Conservation (phyloP, 2,888 invertebrate genomes). For the Dynastes maya region DNA sequence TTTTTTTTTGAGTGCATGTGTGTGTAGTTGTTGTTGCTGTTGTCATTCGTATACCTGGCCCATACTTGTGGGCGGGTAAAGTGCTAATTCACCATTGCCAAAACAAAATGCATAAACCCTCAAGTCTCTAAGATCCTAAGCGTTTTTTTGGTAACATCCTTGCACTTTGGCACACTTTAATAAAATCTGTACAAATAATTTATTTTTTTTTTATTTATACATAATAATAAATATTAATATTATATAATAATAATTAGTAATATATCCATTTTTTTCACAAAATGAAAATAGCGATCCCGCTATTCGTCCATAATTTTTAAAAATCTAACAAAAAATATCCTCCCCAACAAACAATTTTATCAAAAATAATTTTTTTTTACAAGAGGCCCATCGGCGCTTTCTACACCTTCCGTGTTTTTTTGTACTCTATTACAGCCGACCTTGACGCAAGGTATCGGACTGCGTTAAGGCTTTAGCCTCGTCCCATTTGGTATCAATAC, state of each 20-base stretch:
- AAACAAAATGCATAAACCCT: constrained; percentile 71
- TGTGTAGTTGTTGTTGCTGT: constrained; percentile 43
- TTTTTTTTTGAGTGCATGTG: constrained; percentile 39
- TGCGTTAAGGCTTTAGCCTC: constrained; percentile 62
- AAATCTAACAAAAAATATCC: constrained; percentile 74
- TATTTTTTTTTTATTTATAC: constrained; percentile 70
- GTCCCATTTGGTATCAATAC: constrained; percentile 65
- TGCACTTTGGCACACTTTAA: constrained; percentile 72
- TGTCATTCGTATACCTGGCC: constrained; percentile 45
- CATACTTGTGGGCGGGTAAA: constrained; percentile 53
- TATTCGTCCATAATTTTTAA: constrained; percentile 67
- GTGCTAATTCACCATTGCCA: constrained; percentile 64
- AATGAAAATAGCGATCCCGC: constrained; percentile 70
- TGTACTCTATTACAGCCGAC: constrained; percentile 69
- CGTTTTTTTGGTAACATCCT: constrained; percentile 69
- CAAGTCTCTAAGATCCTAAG: constrained; percentile 57
- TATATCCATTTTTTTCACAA: constrained; percentile 72
- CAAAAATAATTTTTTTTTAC: constrained; percentile 78
- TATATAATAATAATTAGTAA: constrained; percentile 69
- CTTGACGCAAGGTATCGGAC: constrained; percentile 68
- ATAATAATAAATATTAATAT: constrained; percentile 68
- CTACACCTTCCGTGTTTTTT: constrained; percentile 69
- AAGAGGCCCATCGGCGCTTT: constrained; percentile 62
- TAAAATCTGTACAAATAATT: constrained; percentile 72
- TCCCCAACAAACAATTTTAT: constrained; percentile 77